These are phyloP conservation scores for Scaptomyza montana DNA, from an alignment of 1,140 invertebrate genomes.

Conservation along the genomic window DNA sequence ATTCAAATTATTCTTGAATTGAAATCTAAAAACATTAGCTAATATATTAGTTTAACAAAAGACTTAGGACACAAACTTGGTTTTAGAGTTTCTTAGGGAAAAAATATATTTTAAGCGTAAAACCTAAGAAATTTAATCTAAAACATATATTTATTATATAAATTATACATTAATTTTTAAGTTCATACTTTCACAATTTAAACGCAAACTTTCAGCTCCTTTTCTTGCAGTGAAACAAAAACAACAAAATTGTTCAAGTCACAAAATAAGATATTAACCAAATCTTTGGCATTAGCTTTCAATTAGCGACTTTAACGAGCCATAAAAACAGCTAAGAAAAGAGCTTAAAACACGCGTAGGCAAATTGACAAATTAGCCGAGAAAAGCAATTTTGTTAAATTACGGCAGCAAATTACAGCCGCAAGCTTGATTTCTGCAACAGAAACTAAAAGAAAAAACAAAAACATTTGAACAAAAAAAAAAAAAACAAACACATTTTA, in stretches of 20 bases:
- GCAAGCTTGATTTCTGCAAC: constrained; percentile 30
- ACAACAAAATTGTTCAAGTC: constrained; percentile 56
- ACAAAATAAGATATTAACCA: constrained; percentile 75
- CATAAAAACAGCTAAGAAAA: not conserved
- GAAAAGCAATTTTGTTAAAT: constrained; percentile 70
- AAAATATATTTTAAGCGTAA: too few species aligned
- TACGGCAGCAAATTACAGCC: constrained; percentile 64
- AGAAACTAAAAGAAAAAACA: constrained; percentile 4
- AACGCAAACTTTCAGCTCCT: constrained; percentile 11
- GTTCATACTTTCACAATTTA: constrained; percentile 31
- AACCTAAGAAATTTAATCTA: too few species aligned
- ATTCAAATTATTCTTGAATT: too few species aligned
- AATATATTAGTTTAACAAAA: too few species aligned
- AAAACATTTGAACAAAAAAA: not conserved
- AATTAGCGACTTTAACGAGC: constrained; percentile 62
- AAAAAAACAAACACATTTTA: constrained; percentile 31
- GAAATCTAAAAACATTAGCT: too few species aligned
- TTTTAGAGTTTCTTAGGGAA: too few species aligned
- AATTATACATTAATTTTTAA: not conserved
- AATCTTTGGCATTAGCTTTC: constrained; percentile 33
- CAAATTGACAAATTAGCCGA: constrained; percentile 74
- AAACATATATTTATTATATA: not conserved
- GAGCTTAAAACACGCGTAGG: constrained; percentile 41
- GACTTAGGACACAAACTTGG: too few species aligned
- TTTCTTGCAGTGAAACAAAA: too few species aligned